Base-by-base conservation (phyloP, 2,113 vertebrate genomes). In the Rana temporaria region DNA sequence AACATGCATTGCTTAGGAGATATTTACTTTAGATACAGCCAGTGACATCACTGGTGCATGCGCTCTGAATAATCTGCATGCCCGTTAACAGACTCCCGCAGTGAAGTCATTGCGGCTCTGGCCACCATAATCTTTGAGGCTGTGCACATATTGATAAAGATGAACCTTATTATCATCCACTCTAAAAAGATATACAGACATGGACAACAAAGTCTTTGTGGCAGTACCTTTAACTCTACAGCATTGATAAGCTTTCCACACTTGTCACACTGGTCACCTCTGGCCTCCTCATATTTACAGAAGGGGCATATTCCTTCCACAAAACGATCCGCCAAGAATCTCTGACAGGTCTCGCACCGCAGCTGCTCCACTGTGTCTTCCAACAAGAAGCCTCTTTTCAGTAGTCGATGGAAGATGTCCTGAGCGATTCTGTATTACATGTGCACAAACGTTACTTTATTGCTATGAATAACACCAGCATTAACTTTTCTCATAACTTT, bases 221-320 rank as follows among this genome's bases (percentile, higher is more conserved):
- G 16, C 2, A 70, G 85, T 84, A 98, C 98, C 95, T 94, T 95
- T 68, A 99, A 96, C 85, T 99, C 98, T 81, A 95, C 91, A 1
- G 98, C 97, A 7, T 98, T 99, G 89, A 99, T 98, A 81, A 99
- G 96, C 1, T 95, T 95, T n/a, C 97, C 97, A 4, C 97, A 99
- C 63, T 96, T 97, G 87, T 99, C 98, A 32, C 98, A 99, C 85
- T 99, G 98, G 90, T 99, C 98, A 2, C 98, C 98, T 0, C 97
- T 95, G 19, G 98, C 98, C 82, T 98, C 98, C 2, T 93, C 89
- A 2, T 96, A 99, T 79, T 68, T 86, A 84, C 98, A 99, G 88
- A 93, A 90, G 57, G 98, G 98, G 84, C 98, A 99, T n/a, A 68
- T 88, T 5, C 98, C 98, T 87, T 99, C 97, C 63, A 99, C 97